These are phyloP conservation scores for Odobenus rosmarus DNA, from an alignment of 2,113 vertebrate genomes.

Conservation along the genomic window DNA sequence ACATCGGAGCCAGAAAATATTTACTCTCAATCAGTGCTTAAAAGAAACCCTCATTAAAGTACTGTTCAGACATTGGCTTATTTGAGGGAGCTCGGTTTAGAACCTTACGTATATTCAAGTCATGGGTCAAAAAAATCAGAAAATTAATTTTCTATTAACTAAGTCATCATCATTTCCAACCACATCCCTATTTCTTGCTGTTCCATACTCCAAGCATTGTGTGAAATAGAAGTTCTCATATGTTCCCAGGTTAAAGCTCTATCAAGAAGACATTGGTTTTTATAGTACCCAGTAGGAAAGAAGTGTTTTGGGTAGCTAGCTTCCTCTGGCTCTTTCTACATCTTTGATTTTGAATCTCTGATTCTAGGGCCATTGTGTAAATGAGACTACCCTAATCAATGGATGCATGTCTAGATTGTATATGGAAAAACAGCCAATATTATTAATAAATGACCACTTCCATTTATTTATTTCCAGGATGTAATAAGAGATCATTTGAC, in stretches of 20 bases:
- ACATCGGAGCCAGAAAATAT: neutral
- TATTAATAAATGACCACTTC: neutral
- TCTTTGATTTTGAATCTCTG: neutral
- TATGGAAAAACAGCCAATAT: neutral
- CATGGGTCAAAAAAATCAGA: neutral
- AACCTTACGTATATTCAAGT: neutral
- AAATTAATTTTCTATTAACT: neutral
- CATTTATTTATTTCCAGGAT: constrained; percentile 18
- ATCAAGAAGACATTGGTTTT: neutral
- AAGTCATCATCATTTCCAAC: neutral
- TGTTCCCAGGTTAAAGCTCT: neutral
- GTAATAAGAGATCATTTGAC: constrained; percentile 9
- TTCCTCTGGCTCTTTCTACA: neutral
- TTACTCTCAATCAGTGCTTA: neutral
- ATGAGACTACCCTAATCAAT: neutral
- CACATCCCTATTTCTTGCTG: neutral
- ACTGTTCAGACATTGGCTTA: neutral
- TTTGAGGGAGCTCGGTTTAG: neutral
- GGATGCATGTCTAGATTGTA: neutral
- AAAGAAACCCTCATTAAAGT: neutral
- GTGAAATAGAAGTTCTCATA: neutral
- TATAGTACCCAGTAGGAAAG: neutral
- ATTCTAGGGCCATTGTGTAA: neutral
- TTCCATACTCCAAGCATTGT: neutral
- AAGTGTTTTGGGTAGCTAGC: neutral